Percentiles rank a stretch among this genome's conserved stretches.
phyloP scores from a whole-genome alignment of 2,797 vertebrate species.

The Amphiprion clarkii region DNA sequence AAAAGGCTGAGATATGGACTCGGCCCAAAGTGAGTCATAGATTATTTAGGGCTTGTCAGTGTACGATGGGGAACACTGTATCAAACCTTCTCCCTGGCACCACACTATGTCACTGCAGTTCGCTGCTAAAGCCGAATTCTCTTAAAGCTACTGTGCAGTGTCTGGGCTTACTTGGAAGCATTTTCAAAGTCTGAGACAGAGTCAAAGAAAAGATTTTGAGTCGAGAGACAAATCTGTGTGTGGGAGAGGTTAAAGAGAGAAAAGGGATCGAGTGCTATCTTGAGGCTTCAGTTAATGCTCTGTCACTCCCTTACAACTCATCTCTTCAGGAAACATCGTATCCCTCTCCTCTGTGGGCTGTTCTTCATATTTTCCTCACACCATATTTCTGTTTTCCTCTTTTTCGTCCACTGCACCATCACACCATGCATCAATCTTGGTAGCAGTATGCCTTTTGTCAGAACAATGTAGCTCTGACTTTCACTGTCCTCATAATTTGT shows the following conservation, averaged over 20 bases:
- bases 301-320: conserved; percentile 15
- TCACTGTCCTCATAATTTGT: not conserved
- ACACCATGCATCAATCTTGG: not conserved
- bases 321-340: not conserved
- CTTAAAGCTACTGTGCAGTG: conserved; percentile 6
- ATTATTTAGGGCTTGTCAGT: conserved; percentile 66
- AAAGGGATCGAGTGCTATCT: conserved; percentile 16
- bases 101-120: conserved; percentile 45
- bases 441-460: not conserved
- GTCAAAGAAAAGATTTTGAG: conserved; percentile 14
- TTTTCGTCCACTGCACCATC: not conserved
- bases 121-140: conserved; percentile 20
- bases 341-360: conserved; percentile 1
- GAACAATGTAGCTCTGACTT: not conserved
- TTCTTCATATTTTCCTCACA: not conserved
- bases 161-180: conserved; percentile 32
- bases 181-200: conserved; percentile 10
- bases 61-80: conserved; percentile 27
- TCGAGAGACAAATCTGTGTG: conserved; percentile 9
- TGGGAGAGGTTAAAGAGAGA: conserved; percentile 26
- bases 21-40: conserved; percentile 65
- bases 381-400: not conserved
- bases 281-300: conserved; percentile 18
- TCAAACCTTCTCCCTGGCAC: conserved; percentile 50
- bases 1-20: conserved; percentile 56